phyloP scores from a whole-genome alignment of 2,113 vertebrate genomes.

The Dicaeum eximium region DNA sequence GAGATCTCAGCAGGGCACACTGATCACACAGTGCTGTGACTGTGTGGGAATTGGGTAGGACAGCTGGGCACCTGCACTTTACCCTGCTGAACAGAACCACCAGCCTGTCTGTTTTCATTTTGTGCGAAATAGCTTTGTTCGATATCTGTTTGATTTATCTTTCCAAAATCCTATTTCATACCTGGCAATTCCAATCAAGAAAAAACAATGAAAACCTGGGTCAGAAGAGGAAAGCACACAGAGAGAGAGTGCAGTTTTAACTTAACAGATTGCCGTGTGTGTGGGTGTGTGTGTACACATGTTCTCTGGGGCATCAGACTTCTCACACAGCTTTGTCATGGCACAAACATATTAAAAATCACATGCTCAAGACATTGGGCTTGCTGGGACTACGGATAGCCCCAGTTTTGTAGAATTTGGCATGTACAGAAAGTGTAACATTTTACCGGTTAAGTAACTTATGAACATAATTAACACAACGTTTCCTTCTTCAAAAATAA shows the following conservation, averaged over 20 bases:
- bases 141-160: not conserved
- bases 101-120: not conserved
- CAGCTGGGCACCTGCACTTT: not conserved
- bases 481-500: not conserved
- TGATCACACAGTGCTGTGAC: fast-evolving
- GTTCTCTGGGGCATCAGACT: not conserved
- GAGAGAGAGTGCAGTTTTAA: not conserved
- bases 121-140: not conserved
- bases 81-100: not conserved
- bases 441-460: not conserved
- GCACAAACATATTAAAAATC: not conserved
- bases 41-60: not conserved
- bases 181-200: not conserved
- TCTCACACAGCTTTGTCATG: not conserved
- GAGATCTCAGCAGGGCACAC: not conserved
- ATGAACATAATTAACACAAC: not conserved
- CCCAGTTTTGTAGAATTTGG: not conserved
- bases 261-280: fast-evolving
- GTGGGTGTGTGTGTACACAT: not conserved
- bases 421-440: not conserved
- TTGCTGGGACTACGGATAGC: not conserved
- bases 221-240: not conserved
- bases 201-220: not conserved
- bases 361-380: not conserved
- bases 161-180: not conserved